Evolutionary conservation across 1,140 invertebrate genomes (phyloP).

Genomic region (Anastatus disparis): DNA sequence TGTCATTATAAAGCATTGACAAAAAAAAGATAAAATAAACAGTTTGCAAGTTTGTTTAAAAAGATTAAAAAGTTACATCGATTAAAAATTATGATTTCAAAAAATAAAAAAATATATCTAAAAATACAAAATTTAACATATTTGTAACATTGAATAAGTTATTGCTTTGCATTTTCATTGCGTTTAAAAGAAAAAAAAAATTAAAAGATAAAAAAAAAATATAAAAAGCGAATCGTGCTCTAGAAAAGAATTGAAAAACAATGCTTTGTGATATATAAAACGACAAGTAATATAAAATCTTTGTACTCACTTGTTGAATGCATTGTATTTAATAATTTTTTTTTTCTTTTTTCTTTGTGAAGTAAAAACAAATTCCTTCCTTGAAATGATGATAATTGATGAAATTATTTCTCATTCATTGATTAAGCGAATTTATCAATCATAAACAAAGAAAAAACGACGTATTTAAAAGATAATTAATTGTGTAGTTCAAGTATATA

Average conservation of each 20-base stretch:
- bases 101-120: not conserved
- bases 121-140: slow-evolving; percentile 17
- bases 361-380: slow-evolving; percentile 26
- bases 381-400: slow-evolving; percentile 26
- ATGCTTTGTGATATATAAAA: slow-evolving; percentile 39
- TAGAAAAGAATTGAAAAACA: slow-evolving; percentile 22
- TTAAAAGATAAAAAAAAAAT: slow-evolving; percentile 16
- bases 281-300: slow-evolving; percentile 17
- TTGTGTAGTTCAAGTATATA: slow-evolving; percentile 2
- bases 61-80: slow-evolving; percentile 7
- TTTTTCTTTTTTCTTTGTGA: too few relatives aligned
- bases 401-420: not conserved
- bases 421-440: not conserved
- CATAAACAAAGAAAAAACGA: not conserved
- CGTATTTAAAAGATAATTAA: slow-evolving; percentile 1
- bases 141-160: slow-evolving; percentile 15
- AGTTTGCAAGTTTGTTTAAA: slow-evolving; percentile 9
- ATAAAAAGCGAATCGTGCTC: slow-evolving; percentile 17
- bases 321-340: slow-evolving; percentile 33
- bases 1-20: not conserved
- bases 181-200: too few relatives aligned
- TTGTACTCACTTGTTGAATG: slow-evolving; percentile 27
- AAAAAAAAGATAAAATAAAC: not conserved
- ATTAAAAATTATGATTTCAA: slow-evolving; percentile 1
- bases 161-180: slow-evolving; percentile 35